Percentiles rank a stretch among this genome's conserved stretches.
phyloP scores from a whole-genome alignment of 2,797 vertebrate genomes.

The Rhyacichthys aspro region DNA sequence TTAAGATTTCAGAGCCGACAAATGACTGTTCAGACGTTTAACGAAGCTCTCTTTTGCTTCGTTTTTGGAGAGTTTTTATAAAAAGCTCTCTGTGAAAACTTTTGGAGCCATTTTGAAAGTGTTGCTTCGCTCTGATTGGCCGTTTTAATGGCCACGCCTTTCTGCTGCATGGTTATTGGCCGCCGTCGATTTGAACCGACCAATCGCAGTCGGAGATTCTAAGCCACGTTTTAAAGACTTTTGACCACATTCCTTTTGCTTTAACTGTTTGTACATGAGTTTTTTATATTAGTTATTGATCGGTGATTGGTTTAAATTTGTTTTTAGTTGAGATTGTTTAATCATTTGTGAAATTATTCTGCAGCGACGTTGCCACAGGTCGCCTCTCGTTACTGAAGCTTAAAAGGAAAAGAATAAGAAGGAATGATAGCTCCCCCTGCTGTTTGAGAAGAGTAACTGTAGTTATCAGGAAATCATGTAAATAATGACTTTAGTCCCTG shows the following conservation, averaged over 20 bases:
- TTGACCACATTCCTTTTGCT: constrained; percentile 3
- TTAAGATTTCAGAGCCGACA: not conserved
- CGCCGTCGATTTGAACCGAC: constrained; percentile 13
- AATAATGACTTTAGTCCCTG: no score
- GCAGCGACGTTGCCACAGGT: not conserved
- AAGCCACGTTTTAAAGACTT: constrained; percentile 41
- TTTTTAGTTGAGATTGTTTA: not conserved
- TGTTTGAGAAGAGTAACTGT: no score
- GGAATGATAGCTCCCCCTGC: no score
- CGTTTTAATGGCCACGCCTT: constrained; percentile 33
- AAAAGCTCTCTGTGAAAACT: not conserved
- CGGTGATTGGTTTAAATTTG: not conserved
- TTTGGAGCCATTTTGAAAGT: constrained; percentile 13
- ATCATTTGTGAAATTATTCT: not conserved
- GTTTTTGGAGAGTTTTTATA: constrained; percentile 1
- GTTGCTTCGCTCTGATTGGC: constrained; percentile 40
- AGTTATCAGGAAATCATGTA: no score
- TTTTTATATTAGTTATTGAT: constrained; percentile 1
- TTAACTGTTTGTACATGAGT: constrained; percentile 1
- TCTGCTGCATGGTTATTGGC: constrained; percentile 47
- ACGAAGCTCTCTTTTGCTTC: no score
- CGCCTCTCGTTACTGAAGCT: no score
- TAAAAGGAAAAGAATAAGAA: no score
- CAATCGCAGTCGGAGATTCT: constrained; percentile 25
- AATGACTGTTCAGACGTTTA: not conserved